Conservation (phyloP, 2,888 invertebrate species). For the Ellobium chinense region DNA sequence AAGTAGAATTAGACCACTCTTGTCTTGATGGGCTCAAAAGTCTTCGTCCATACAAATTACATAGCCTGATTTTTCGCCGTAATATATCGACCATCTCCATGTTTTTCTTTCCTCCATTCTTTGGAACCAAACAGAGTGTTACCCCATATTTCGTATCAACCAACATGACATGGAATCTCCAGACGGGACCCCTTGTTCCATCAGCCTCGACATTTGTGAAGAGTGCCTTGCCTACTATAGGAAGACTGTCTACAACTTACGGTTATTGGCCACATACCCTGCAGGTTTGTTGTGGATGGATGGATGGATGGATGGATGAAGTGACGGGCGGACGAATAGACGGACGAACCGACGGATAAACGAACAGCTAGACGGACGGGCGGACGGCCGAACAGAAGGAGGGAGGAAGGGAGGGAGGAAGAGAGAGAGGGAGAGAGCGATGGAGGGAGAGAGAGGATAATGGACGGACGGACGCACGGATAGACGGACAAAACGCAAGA, state of each 20-base stretch:
- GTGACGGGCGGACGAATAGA: background rate
- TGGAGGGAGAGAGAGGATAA: background rate
- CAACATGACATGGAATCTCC: constrained; percentile 81
- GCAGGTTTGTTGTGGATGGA: constrained; percentile 59
- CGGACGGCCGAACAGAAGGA: background rate
- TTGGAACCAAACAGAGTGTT: constrained; percentile 90
- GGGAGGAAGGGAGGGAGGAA: background rate
- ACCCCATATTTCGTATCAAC: constrained; percentile 94
- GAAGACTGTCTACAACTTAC: constrained; percentile 68
- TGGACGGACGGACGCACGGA: too few species aligned
- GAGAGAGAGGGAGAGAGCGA: background rate
- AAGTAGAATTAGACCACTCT: too few species aligned
- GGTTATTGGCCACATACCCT: constrained; percentile 77
- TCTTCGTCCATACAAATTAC: too few species aligned
- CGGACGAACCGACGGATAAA: too few species aligned
- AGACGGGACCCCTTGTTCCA: constrained; percentile 71
- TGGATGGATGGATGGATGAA: background rate
- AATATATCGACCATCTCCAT: too few species aligned
- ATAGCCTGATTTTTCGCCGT: too few species aligned
- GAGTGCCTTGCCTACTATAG: constrained; percentile 76
- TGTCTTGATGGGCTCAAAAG: too few species aligned
- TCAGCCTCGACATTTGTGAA: constrained; percentile 71
- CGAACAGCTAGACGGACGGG: too few species aligned
- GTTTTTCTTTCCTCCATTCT: too few species aligned
- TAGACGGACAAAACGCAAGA: too few species aligned